Percentiles rank a stretch among this genome's conserved stretches.
Evolutionary conservation across 2,888 invertebrate genomes (phyloP).

Genomic region (Holacanthella duospinosa): DNA sequence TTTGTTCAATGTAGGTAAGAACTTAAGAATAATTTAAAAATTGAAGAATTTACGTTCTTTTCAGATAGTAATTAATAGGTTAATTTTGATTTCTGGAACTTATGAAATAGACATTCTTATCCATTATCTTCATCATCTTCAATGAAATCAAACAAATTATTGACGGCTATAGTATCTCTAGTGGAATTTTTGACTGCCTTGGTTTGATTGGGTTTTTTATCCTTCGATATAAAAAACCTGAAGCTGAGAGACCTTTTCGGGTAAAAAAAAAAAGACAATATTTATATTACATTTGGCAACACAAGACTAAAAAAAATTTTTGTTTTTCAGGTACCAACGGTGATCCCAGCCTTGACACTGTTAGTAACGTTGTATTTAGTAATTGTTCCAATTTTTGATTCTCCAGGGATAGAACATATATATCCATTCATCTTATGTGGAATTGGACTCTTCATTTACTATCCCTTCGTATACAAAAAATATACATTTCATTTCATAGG

Average conservation of each 20-base stretch:
- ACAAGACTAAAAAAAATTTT: too few relatives aligned
- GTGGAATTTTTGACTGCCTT: conserved; percentile 76
- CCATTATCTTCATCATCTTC: conserved; percentile 81
- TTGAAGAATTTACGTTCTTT: not conserved
- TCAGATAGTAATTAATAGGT: not conserved
- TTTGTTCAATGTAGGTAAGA: conserved; percentile 22
- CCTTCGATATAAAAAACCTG: conserved; percentile 57
- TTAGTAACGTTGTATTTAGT: conserved; percentile 15
- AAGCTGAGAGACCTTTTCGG: conserved; percentile 60
- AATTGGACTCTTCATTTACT: conserved; percentile 16
- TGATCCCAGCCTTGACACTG: conserved; percentile 11
- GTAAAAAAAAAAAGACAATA: conserved; percentile 40
- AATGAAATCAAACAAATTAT: conserved; percentile 89
- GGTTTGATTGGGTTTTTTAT: conserved; percentile 69
- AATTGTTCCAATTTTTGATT: conserved; percentile 16
- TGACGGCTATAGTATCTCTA: conserved; percentile 87
- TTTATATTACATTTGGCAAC: too few relatives aligned
- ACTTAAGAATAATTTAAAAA: not conserved
- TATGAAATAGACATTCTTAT: conserved; percentile 62
- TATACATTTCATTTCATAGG: conserved; percentile 10
- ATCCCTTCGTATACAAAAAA: conserved; percentile 17
- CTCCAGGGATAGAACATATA: conserved; percentile 13
- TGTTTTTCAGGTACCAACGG: conserved; percentile 13
- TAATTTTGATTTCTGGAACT: not conserved
- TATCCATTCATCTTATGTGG: conserved; percentile 9